These are phyloP conservation scores for Falco novaeseelandiae DNA, from an alignment of 2,797 vertebrate species.

Conservation along the genomic window DNA sequence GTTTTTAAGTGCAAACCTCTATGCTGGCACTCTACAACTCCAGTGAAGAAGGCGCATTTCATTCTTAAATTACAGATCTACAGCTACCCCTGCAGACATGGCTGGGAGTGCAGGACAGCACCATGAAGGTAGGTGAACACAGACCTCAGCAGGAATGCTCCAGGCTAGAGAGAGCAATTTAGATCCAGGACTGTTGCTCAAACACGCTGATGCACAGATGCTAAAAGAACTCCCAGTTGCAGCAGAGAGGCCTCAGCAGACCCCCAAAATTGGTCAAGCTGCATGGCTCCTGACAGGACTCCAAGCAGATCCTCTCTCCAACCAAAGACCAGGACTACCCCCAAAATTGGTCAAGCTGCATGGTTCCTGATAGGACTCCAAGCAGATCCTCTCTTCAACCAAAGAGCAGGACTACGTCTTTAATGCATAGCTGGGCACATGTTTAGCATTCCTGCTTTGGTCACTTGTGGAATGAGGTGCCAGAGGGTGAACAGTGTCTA, in stretches of 20 bases:
- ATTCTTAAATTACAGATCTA: not conserved
- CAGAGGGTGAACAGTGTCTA: not conserved
- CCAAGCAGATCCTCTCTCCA: not conserved
- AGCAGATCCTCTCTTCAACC: not conserved
- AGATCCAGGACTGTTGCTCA: not conserved
- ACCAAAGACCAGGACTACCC: not conserved
- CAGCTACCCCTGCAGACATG: not conserved
- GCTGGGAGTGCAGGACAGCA: not conserved
- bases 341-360: not conserved
- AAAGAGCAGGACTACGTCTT: not conserved
- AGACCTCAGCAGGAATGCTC: not conserved
- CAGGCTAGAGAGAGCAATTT: not conserved
- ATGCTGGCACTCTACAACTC: not conserved
- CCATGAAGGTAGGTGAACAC: not conserved
- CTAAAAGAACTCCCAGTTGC: not conserved
- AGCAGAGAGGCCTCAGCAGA: not conserved
- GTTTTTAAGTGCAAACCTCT: not conserved
- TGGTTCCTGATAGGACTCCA: not conserved
- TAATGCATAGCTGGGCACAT: not conserved
- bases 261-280: not conserved
- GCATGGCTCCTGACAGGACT: not conserved
- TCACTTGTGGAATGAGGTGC: not conserved
- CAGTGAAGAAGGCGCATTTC: not conserved
- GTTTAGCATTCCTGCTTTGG: not conserved
- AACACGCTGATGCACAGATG: not conserved